Evolutionary conservation across 1,140 invertebrate species (phyloP).

Genomic region (Drosophila sulfurigaster): DNA sequence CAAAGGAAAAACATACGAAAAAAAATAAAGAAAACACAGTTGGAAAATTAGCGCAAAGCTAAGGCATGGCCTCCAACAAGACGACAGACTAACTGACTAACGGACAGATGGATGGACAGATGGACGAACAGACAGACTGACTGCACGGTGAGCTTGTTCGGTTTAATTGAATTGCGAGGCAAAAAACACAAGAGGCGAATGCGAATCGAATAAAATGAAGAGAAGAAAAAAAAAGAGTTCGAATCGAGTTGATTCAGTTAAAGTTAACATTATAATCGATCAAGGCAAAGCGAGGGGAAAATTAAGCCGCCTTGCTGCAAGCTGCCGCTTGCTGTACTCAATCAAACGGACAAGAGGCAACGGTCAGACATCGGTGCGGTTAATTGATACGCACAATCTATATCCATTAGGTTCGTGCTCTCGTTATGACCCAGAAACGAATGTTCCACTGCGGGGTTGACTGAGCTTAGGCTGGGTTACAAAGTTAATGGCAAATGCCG

Average conservation of each 20-base stretch:
- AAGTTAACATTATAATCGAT: slow-evolving; percentile 83
- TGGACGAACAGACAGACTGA: slow-evolving; percentile 13
- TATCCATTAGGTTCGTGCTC: slow-evolving; percentile 68
- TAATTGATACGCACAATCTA: slow-evolving; percentile 78
- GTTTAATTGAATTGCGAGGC: slow-evolving; percentile 74
- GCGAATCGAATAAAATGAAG: slow-evolving; percentile 41
- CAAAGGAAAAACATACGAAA: slow-evolving; percentile 34
- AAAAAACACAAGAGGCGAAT: slow-evolving; percentile 38
- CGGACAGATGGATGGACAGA: slow-evolving; percentile 6
- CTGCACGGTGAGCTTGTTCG: slow-evolving; percentile 69
- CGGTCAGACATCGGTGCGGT: slow-evolving; percentile 36
- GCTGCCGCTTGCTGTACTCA: slow-evolving; percentile 70
- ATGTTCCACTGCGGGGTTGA: slow-evolving; percentile 25
- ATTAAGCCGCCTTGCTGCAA: slow-evolving; percentile 58
- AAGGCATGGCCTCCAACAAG: slow-evolving; percentile 57
- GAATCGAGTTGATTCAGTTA: slow-evolving; percentile 51
- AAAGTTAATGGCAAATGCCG: slow-evolving; percentile 49
- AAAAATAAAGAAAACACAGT: slow-evolving; percentile 52
- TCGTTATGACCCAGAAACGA: slow-evolving; percentile 71
- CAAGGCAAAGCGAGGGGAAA: slow-evolving; percentile 78
- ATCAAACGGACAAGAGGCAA: slow-evolving; percentile 58
- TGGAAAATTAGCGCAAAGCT: slow-evolving; percentile 74
- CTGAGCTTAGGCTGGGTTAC: slow-evolving; percentile 10
- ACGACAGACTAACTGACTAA: slow-evolving; percentile 39
- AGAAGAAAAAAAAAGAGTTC: slow-evolving; percentile 6